These are phyloP conservation scores for Cynodonichthys magdalenae DNA, from an alignment of 2,797 vertebrate species.

Conservation along the genomic window DNA sequence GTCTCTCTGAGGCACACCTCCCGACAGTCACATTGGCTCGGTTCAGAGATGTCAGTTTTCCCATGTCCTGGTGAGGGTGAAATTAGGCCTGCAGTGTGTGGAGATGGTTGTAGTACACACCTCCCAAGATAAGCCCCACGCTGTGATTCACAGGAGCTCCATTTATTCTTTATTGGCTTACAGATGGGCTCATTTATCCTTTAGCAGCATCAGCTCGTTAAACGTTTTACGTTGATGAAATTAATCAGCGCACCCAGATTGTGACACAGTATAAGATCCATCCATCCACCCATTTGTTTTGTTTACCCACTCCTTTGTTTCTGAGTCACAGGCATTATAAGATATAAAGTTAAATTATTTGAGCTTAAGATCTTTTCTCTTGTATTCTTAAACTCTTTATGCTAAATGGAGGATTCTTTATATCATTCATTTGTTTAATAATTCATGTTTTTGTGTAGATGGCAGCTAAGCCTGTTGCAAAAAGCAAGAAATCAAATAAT, in stretches of 20 bases:
- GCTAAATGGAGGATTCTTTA: not conserved
- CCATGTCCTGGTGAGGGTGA: constrained; percentile 5
- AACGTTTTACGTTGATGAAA: not conserved
- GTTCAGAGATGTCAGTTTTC: constrained; percentile 27
- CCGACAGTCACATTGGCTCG: not conserved
- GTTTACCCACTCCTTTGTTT: too few species aligned
- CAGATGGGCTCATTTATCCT: constrained; percentile 9
- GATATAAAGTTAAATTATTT: not conserved
- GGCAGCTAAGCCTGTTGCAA: not conserved
- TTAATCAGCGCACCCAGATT: not conserved
- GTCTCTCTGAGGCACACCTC: constrained; percentile 23
- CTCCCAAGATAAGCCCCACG: not conserved
- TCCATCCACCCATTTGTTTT: too few species aligned
- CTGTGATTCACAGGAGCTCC: not conserved
- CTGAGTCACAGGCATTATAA: too few species aligned
- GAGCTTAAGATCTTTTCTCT: not conserved
- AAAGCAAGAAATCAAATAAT: too few species aligned
- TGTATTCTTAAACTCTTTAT: not conserved
- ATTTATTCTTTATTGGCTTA: not conserved
- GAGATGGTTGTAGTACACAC: not conserved
- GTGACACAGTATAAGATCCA: not conserved
- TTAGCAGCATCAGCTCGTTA: constrained; percentile 4
- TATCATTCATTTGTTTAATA: constrained; percentile 1
- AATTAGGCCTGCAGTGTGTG: constrained; percentile 14
- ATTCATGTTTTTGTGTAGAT: not conserved